A percentile compares a stretch with the other conserved stretches of the same genome.
These are phyloP conservation scores for Ennomos erosarius DNA, from an alignment of 2,888 invertebrate genomes.

Conservation along the genomic window DNA sequence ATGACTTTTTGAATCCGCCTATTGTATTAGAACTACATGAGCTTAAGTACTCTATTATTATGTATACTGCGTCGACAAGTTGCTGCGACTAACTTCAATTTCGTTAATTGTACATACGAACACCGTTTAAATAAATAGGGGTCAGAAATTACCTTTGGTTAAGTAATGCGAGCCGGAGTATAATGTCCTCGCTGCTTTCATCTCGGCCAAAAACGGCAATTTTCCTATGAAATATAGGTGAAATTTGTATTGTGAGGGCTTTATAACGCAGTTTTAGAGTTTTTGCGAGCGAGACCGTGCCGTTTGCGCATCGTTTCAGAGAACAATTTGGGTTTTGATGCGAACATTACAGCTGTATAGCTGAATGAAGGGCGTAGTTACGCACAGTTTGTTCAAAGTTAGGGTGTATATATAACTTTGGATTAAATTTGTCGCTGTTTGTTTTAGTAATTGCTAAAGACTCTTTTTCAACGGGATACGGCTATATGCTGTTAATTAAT, in stretches of 20 bases:
- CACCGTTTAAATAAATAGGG: conserved; percentile 40
- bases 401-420: too few relatives aligned
- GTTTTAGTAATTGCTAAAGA: too few relatives aligned
- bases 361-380: conserved; percentile 11
- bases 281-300: conserved; percentile 16
- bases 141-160: conserved; percentile 44
- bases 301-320: conserved; percentile 25
- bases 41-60: neutral
- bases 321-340: conserved; percentile 32
- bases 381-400: too few relatives aligned
- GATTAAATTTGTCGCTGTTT: too few relatives aligned
- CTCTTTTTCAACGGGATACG: too few relatives aligned
- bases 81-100: conserved; percentile 24
- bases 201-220: conserved; percentile 41
- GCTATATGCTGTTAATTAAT: too few relatives aligned
- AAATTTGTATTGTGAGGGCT: conserved; percentile 31
- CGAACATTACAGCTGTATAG: conserved; percentile 21
- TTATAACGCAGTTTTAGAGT: conserved; percentile 29
- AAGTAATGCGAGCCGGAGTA: conserved; percentile 32
- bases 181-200: conserved; percentile 38
- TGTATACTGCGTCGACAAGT: neutral
- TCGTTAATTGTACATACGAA: conserved; percentile 30
- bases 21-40: neutral
- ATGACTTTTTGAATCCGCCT: too few relatives aligned
- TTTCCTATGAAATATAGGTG: conserved; percentile 45